These are phyloP conservation scores for Paraplagusia blochii DNA, from an alignment of 2,113 vertebrate genomes.

Conservation along the genomic window DNA sequence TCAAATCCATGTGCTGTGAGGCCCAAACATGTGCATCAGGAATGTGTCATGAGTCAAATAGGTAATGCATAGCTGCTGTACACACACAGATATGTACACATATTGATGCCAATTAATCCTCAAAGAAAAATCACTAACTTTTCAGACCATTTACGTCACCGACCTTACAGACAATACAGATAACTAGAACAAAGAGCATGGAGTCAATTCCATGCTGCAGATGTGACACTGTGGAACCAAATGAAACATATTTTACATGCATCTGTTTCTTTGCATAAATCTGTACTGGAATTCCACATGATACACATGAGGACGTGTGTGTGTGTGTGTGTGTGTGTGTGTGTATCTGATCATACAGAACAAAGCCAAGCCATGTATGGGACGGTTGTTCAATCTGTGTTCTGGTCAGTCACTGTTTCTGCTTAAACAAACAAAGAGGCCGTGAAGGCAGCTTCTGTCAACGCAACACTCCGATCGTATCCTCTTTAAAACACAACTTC, in stretches of 20 bases:
- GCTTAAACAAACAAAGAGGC: conserved; percentile 23
- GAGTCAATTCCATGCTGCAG: background rate
- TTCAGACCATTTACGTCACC: no score
- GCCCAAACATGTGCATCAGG: conserved; percentile 25
- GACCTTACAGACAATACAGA: background rate
- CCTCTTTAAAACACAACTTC: conserved; percentile 13
- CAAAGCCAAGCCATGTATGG: background rate
- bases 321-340: background rate
- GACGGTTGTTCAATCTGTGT: conserved; percentile 9
- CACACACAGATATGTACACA: conserved; percentile 1
- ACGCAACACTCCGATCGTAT: conserved; percentile 53
- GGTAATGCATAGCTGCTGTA: background rate
- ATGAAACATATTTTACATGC: conserved; percentile 16
- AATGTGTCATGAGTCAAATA: conserved; percentile 8
- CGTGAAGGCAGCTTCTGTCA: conserved; percentile 31
- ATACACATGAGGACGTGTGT: background rate
- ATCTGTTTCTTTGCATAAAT: conserved; percentile 8
- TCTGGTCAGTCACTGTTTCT: conserved; percentile 19
- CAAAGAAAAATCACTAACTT: no score
- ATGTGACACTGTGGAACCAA: conserved; percentile 7
- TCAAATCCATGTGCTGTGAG: conserved; percentile 24
- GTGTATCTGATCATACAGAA: no score
- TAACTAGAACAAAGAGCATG: conserved; percentile 21
- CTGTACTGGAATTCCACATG: conserved; percentile 5
- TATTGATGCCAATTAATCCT: no score